Base-by-base conservation (phyloP, 2,113 vertebrate genomes). In the Zosterops hypoxanthus region DNA sequence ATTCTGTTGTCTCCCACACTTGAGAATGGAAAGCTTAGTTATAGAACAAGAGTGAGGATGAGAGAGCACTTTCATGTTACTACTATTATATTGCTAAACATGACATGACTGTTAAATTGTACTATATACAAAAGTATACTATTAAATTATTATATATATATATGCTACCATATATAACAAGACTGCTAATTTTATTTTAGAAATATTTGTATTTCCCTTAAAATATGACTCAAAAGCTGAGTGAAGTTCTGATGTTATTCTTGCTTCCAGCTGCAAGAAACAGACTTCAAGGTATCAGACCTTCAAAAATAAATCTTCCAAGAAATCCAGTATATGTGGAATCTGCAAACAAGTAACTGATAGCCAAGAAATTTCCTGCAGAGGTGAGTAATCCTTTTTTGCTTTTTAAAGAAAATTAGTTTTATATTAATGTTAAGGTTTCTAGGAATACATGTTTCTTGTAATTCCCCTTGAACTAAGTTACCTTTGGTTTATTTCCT, bases 271-370 rank as follows among this genome's bases (percentile, higher is more conserved):
- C 75, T 93, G 46, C 97, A 96, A 95, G 97, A 97, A 39, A 86
- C 91, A 29, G 22, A 49, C 91, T 61, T 81, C 80, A 7, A 94
- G 88, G 56, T 96, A 87, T 90, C 97, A 98, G 69, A 96, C 78
- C 24, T 98, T 98, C 90, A 98, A 97, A 96, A 97, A 14, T 33
- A 98, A 98, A 91, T 93, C 47, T 72, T 98, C 97, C 84, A 98
- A 97, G 64, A 98, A 97, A 84, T 70, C 92, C 50, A 93, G 65
- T 91, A 68, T 84, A 52, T 97, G 97, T 70, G 96, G 91, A 59
- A 95, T 95, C 75, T 98, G 98, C 96, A 96, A 96, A 49, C 87
- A 98, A 87, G 42, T 86, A 50, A 96, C 98, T 49, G 88, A 90
- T 11, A 88, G 88, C 36, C 97, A 94, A 64, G 98, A 96, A 68